Evolutionary conservation across 2,113 vertebrate species (phyloP).

Genomic region (Eretmochelys imbricata): DNA sequence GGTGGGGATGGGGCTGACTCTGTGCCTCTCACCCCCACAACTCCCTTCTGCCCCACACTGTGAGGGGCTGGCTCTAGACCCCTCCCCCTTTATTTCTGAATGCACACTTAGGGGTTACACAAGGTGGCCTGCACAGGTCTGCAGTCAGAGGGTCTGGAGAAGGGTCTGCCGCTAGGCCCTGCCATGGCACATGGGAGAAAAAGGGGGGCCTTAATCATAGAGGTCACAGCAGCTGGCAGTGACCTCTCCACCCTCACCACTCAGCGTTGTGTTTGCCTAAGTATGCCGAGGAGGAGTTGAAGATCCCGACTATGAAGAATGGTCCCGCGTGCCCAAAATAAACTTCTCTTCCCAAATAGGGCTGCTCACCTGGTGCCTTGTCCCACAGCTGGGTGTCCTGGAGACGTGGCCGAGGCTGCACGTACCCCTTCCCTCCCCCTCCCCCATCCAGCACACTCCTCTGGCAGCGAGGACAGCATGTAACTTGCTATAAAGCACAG

Average conservation of each 20-base stretch:
- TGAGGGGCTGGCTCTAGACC: not conserved
- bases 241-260: not conserved
- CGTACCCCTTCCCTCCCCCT: too few species aligned
- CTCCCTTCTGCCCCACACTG: not conserved
- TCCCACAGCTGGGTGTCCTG: not conserved
- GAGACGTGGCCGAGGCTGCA: not conserved
- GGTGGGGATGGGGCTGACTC: too few species aligned
- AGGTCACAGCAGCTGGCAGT: not conserved
- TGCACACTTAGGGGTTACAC: not conserved
- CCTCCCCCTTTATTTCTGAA: not conserved
- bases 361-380: not conserved
- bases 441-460: not conserved
- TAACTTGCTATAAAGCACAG: not conserved
- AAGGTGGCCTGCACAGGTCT: not conserved
- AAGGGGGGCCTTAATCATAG: not conserved
- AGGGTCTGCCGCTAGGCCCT: not conserved
- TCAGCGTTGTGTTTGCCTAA: not conserved
- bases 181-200: not conserved
- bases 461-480: not conserved
- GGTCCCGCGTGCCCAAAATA: not conserved
- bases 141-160: not conserved
- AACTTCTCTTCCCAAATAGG: not conserved
- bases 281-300: not conserved
- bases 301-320: not conserved
- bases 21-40: not conserved